Base-by-base conservation (phyloP, 2,888 invertebrate species). In the Tridacna crocea region DNA sequence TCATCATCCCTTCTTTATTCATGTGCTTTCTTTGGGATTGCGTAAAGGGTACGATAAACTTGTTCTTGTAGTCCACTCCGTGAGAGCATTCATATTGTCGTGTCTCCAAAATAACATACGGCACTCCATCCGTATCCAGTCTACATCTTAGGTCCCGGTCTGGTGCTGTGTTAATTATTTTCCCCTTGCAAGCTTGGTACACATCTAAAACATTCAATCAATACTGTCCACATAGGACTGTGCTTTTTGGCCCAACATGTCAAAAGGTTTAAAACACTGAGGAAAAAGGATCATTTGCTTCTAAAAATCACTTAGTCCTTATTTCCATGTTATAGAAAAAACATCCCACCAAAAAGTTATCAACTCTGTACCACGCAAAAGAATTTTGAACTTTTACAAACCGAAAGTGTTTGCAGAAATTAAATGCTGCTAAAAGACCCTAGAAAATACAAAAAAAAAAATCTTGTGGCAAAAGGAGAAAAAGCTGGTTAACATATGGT, bases 1-100 rank as follows among this genome's bases (percentile, higher is more conserved):
- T 70, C 22, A 6, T 17, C 70, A 70, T 70, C 4, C 70, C 70
- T 70, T 70, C 70, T 26, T 70, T 70, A 51, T 10, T 51, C 70
- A 70, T 70, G 51, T 70, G 70, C 26, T 70, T 70, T 24, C 70
- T 70, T 26, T 70, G 70, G 0, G 24, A 10, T 0, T 51, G 51
- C 8, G 70, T 70, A 51, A 51, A 70, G 22, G 10, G 12, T 24
- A 24, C 26, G 1, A 70, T 8, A 24, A 70, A 70, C 47, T 70
- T 70, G 26, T 51, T 46, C 22, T 51, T 48, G 51, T 70, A 70
- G 2, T 70, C 70, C 22, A 70, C 47, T 8, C 70, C 70, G 24
- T 47, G 26, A 12, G 70, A 70, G 24, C 70, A 70, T 11, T 70
- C 70, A n/a, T 51, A 70, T 3, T 70, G 48, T 51, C 51, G 19